These are phyloP conservation scores for Linurgus olivaceus DNA, from an alignment of 2,797 vertebrate species.

Conservation along the genomic window DNA sequence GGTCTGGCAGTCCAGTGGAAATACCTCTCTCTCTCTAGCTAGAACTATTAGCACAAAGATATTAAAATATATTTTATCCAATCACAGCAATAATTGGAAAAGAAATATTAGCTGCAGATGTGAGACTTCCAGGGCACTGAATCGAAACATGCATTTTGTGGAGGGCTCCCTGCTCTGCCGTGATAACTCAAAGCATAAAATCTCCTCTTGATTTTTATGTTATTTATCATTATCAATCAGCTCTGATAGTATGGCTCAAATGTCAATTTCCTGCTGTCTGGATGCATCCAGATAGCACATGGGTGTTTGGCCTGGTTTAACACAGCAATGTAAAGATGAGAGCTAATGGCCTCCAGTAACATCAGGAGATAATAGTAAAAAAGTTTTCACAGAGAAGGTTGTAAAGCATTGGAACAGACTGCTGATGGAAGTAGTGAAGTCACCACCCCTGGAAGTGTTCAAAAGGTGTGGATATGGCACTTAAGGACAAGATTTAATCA, in stretches of 20 bases:
- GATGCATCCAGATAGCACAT: not conserved
- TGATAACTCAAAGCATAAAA: not conserved
- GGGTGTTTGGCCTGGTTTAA: not conserved
- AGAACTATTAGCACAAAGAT: not conserved
- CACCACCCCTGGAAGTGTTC: not conserved
- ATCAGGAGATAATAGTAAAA: not conserved
- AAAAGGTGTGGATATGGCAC: not conserved
- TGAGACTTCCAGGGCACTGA: not conserved
- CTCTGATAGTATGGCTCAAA: not conserved
- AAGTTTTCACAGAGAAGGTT: not conserved
- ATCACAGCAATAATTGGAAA: conserved; percentile 18
- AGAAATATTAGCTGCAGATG: not conserved
- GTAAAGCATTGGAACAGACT: not conserved
- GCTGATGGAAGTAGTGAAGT: not conserved
- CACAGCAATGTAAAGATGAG: not conserved
- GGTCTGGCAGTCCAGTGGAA: conserved; percentile 1
- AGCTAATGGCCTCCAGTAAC: not conserved
- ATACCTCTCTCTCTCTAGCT: not conserved
- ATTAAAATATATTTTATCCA: conserved; percentile 40
- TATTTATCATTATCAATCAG: not conserved
- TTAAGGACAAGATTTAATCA: not conserved
- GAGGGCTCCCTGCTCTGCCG: not conserved
- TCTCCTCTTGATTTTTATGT: not conserved
- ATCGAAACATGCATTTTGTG: not conserved
- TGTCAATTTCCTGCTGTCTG: not conserved